phyloP scores from a whole-genome alignment of 2,888 invertebrate species.

The Caprella mutica region DNA sequence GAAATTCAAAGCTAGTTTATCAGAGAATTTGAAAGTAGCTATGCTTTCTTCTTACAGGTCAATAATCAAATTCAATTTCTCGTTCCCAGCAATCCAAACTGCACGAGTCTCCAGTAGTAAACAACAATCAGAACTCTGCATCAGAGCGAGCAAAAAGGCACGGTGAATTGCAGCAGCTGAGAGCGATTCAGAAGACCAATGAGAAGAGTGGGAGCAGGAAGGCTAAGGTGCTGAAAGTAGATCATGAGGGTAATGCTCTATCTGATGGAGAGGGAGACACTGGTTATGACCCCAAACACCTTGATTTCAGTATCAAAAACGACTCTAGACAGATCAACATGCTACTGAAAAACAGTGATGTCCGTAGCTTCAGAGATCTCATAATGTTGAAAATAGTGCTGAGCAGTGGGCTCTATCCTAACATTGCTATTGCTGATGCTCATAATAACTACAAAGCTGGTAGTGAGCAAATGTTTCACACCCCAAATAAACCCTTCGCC shows the following conservation, averaged over 20 bases:
- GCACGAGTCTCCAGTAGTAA: conserved; percentile 5
- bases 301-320: conserved; percentile 73
- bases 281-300: conserved; percentile 62
- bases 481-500: conserved; percentile 74
- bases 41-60: too few species aligned
- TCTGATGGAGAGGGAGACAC: conserved; percentile 48
- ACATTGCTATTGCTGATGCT: conserved; percentile 86
- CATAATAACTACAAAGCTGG: conserved; percentile 58
- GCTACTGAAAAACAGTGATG: conserved; percentile 52
- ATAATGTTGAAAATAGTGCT: conserved; percentile 66
- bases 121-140: background rate
- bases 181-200: conserved; percentile 61
- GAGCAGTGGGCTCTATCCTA: conserved; percentile 87
- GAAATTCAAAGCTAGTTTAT: too few species aligned
- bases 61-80: too few species aligned
- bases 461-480: conserved; percentile 70
- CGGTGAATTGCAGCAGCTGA: conserved; percentile 77
- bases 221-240: conserved; percentile 58
- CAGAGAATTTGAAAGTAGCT: too few species aligned
- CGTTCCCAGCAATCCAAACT: conserved; percentile 12
- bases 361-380: conserved; percentile 55
- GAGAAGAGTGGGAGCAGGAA: conserved; percentile 56
- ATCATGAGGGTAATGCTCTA: conserved; percentile 50
- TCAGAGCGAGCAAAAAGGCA: conserved; percentile 65
- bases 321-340: conserved; percentile 46